A percentile compares a stretch with the other conserved stretches of the same genome.
These are phyloP conservation scores for Bolborhynchus lineola DNA, from an alignment of 2,113 vertebrate genomes.

Conservation along the genomic window DNA sequence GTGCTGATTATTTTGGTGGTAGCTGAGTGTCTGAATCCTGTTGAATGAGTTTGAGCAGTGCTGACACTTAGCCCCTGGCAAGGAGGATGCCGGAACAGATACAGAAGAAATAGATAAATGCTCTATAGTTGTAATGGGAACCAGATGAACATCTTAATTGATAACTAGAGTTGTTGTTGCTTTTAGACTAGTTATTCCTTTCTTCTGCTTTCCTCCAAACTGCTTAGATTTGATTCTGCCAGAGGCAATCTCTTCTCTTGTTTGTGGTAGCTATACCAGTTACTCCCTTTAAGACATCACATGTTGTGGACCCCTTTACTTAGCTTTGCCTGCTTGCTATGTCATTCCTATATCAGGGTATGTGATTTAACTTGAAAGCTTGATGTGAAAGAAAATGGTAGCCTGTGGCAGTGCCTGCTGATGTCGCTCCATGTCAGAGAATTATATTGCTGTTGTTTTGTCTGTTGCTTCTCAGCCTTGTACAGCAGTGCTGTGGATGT, in stretches of 20 bases:
- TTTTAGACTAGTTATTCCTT: background rate
- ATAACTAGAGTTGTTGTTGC: background rate
- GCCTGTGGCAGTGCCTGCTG: background rate
- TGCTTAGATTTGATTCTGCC: background rate
- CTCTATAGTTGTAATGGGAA: background rate
- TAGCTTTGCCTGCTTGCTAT: background rate
- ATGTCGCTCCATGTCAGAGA: background rate
- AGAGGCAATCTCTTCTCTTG: background rate
- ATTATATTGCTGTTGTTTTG: background rate
- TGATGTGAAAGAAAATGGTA: background rate
- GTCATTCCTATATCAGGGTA: background rate
- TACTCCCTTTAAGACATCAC: accelerated
- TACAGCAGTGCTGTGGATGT: background rate
- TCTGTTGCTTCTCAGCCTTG: background rate
- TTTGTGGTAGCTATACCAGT: background rate
- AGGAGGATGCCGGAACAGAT: background rate
- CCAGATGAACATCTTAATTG: background rate
- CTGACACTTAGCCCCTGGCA: background rate
- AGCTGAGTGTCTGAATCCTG: background rate
- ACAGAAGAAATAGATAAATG: background rate
- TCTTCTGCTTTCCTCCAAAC: background rate
- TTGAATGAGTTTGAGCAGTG: background rate
- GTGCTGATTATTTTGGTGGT: accelerated
- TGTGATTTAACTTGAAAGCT: background rate
- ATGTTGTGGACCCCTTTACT: background rate